phyloP scores from a whole-genome alignment of 2,888 invertebrate genomes.

The Thumatha senex region DNA sequence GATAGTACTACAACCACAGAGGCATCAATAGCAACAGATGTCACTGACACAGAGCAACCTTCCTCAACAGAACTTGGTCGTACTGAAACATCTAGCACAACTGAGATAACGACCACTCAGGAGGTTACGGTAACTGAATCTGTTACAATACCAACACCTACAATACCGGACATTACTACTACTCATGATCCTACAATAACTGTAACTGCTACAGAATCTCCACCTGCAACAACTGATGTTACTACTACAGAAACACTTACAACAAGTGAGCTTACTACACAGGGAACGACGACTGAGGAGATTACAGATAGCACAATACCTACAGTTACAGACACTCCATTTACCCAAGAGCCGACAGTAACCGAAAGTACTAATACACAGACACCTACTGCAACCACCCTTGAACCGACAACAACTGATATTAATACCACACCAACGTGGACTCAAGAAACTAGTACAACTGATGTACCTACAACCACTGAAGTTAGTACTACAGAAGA shows the following conservation, averaged over 20 bases:
- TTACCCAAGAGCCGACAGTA: slow-evolving; percentile 6
- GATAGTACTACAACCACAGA: background rate
- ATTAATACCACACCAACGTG: too few species aligned
- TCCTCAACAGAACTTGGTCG: background rate
- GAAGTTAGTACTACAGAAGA: too few species aligned
- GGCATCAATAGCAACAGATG: background rate
- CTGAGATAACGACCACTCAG: too few species aligned
- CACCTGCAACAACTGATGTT: too few species aligned
- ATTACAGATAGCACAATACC: background rate
- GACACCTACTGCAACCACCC: background rate
- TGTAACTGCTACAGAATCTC: background rate
- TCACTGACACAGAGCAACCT: too few species aligned
- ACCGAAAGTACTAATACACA: slow-evolving; percentile 7
- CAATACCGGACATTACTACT: background rate
- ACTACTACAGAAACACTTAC: slow-evolving; percentile 6
- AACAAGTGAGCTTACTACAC: slow-evolving; percentile 1
- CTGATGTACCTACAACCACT: background rate
- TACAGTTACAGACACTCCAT: background rate
- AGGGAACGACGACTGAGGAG: background rate
- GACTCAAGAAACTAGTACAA: background rate
- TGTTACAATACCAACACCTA: slow-evolving; percentile 8
- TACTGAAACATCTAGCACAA: background rate
- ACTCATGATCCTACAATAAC: slow-evolving; percentile 1
- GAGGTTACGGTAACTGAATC: slow-evolving; percentile 1
- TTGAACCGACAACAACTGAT: too few species aligned